These are phyloP conservation scores for Phaedon cochleariae DNA, from an alignment of 2,888 invertebrate genomes.

Conservation along the genomic window DNA sequence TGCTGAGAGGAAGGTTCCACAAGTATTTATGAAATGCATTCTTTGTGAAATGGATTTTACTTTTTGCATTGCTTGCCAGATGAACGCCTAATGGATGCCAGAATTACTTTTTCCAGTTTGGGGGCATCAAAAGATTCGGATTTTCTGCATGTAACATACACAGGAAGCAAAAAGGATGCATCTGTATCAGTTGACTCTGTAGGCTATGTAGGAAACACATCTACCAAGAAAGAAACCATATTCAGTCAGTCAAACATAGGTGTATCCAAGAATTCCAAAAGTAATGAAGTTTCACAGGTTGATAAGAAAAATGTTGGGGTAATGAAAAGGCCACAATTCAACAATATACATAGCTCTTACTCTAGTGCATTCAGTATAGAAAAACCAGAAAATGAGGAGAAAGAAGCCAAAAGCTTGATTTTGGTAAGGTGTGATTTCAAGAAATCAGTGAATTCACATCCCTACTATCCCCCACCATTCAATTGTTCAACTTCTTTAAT, in stretches of 20 bases:
- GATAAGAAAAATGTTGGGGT: background rate
- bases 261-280: background rate
- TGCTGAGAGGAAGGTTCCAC: background rate
- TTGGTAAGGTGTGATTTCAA: conserved; percentile 39
- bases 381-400: conserved; percentile 21
- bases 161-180: background rate
- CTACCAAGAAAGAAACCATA: background rate
- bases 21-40: background rate
- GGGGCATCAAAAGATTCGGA: background rate
- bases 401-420: conserved; percentile 36
- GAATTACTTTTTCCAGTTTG: background rate
- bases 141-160: background rate
- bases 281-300: background rate
- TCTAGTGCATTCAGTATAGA: conserved; percentile 9
- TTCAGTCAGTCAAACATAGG: background rate
- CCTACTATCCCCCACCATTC: conserved; percentile 26
- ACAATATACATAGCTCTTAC: background rate
- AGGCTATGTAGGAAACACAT: background rate
- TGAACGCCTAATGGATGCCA: background rate
- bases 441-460: conserved; percentile 26
- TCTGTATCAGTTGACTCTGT: background rate
- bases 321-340: background rate
- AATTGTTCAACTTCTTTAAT: conserved; percentile 31
- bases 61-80: background rate
- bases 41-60: background rate